These are phyloP conservation scores for Bubo bubo DNA, from an alignment of 2,113 vertebrate species.

Conservation along the genomic window DNA sequence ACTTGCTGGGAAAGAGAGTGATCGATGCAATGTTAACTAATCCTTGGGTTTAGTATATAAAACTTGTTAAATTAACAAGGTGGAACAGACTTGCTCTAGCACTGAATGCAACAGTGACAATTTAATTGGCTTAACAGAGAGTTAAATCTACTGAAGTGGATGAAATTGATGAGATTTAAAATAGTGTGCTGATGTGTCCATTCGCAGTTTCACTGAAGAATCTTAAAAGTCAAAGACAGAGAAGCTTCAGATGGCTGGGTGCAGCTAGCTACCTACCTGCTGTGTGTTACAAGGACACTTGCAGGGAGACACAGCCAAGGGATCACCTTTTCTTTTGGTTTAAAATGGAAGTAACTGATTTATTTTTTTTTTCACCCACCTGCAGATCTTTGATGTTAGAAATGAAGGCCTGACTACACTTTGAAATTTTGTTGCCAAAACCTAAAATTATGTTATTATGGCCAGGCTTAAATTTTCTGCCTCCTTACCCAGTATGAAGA, in stretches of 20 bases:
- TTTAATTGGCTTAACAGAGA: background rate
- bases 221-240: background rate
- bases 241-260: background rate
- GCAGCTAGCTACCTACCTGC: background rate
- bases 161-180: background rate
- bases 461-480: background rate
- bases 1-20: background rate
- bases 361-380: rapidly evolving
- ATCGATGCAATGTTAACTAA: background rate
- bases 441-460: background rate
- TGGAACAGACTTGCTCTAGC: background rate
- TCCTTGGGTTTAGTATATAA: background rate
- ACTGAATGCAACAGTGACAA: background rate
- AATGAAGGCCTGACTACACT: background rate
- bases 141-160: background rate
- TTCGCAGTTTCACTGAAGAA: background rate
- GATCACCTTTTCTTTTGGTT: background rate
- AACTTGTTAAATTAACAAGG: background rate
- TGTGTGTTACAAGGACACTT: background rate
- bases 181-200: rapidly evolving
- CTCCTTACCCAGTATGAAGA: background rate
- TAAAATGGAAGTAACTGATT: background rate
- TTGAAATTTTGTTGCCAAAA: background rate
- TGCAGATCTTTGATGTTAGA: background rate
- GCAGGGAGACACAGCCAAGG: background rate